These are phyloP conservation scores for Steinernema carpocapsae DNA, from an alignment of 2,888 invertebrate genomes.

Conservation along the genomic window DNA sequence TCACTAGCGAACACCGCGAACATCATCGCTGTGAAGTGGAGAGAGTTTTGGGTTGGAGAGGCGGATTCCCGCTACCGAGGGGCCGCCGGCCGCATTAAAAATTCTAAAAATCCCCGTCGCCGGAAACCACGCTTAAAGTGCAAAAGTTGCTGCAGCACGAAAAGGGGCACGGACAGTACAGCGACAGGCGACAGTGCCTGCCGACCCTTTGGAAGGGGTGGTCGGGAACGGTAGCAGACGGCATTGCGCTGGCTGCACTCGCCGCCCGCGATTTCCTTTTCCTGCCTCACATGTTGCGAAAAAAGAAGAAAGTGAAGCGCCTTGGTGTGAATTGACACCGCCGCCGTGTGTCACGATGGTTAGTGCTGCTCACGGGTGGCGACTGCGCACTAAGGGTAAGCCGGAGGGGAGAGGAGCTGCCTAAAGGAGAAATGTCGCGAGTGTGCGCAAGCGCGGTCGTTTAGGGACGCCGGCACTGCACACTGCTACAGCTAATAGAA, in stretches of 20 bases:
- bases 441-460: slow-evolving; percentile 23
- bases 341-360: not conserved
- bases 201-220: not conserved
- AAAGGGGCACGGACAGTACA: too few relatives aligned
- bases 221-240: not conserved
- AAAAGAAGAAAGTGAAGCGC: not conserved
- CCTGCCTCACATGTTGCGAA: not conserved
- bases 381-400: slow-evolving; percentile 26
- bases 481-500: not conserved
- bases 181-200: not conserved
- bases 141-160: not conserved
- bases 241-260: slow-evolving; percentile 16
- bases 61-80: not conserved
- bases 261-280: slow-evolving; percentile 15
- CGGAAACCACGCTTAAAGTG: not conserved
- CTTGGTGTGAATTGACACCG: slow-evolving; percentile 23
- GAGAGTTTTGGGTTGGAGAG: not conserved
- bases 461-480: slow-evolving; percentile 29
- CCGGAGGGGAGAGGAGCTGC: not conserved
- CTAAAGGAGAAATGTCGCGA: slow-evolving; percentile 16
- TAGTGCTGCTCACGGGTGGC: slow-evolving; percentile 1
- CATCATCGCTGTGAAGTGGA: not conserved
- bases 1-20: slow-evolving; percentile 1
- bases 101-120: not conserved
- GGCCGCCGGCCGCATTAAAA: slow-evolving; percentile 1